These are phyloP conservation scores for Thunnus albacares DNA, from an alignment of 2,797 vertebrate species.

Conservation along the genomic window DNA sequence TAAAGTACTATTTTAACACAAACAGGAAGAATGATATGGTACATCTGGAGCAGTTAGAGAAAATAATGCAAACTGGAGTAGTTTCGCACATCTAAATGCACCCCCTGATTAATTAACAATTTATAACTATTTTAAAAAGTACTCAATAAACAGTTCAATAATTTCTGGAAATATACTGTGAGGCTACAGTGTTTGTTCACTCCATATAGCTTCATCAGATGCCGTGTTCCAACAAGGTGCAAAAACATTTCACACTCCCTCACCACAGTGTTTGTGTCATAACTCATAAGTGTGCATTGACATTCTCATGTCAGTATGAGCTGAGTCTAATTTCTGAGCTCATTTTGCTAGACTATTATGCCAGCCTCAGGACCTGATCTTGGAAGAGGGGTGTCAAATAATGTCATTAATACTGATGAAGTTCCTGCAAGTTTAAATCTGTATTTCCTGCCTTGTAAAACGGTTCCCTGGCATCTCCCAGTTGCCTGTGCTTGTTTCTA, in stretches of 20 bases:
- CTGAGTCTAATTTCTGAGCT: not conserved
- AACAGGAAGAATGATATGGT: too few species aligned
- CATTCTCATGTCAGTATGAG: not conserved
- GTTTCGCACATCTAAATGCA: not conserved
- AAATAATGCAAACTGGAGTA: too few species aligned
- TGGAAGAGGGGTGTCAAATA: not conserved
- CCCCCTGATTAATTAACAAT: not conserved
- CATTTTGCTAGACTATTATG: not conserved
- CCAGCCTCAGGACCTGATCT: not conserved
- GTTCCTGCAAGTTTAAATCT: not conserved
- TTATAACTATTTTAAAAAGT: too few species aligned
- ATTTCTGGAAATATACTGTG: not conserved
- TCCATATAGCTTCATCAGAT: not conserved
- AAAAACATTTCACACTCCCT: conserved; percentile 4
- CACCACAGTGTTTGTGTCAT: not conserved
- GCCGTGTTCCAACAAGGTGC: not conserved
- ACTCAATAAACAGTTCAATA: not conserved
- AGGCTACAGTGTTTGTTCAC: not conserved
- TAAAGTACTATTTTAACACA: too few species aligned
- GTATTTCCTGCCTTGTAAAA: not conserved
- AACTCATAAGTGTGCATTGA: not conserved
- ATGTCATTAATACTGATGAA: conserved; percentile 25
- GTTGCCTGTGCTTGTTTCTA: not conserved
- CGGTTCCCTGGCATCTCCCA: not conserved
- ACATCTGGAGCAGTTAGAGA: too few species aligned